These are phyloP conservation scores for Eriocheir sinensis DNA, from an alignment of 1,140 invertebrate species.

Conservation along the genomic window DNA sequence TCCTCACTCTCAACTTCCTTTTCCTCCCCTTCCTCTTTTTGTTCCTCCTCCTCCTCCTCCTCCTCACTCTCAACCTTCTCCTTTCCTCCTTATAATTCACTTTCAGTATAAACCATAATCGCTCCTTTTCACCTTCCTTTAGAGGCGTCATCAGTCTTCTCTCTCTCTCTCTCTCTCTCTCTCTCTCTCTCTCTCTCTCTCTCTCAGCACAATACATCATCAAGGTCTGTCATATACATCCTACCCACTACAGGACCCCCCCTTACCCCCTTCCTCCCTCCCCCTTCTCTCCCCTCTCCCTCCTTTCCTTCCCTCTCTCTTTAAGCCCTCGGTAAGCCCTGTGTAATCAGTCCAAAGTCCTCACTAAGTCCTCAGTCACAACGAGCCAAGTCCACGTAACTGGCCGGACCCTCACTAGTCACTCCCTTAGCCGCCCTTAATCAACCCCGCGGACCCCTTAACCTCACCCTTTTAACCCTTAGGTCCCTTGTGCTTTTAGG, in stretches of 20 bases:
- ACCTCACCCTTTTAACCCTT: background rate
- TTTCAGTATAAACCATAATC: background rate
- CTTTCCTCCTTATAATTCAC: background rate
- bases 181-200: conserved; percentile 18
- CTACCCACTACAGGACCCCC: too few species aligned
- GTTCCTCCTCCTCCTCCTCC: background rate
- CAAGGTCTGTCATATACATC: too few species aligned
- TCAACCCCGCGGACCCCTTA: background rate
- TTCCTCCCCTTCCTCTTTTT: background rate
- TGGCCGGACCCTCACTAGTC: background rate
- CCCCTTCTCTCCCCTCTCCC: too few species aligned
- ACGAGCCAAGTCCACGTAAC: background rate
- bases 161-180: background rate
- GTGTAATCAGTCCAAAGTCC: background rate
- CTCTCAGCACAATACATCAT: background rate
- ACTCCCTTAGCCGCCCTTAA: background rate
- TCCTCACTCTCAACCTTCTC: background rate
- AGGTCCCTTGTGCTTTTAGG: background rate
- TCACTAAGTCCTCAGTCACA: background rate
- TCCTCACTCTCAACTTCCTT: background rate
- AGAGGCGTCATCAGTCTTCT: background rate
- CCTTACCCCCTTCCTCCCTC: too few species aligned
- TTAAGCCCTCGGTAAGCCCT: background rate
- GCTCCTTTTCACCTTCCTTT: background rate
- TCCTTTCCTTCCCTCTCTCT: background rate